Base-by-base conservation (phyloP, 2,113 vertebrate species). In the Tupaia tana region DNA sequence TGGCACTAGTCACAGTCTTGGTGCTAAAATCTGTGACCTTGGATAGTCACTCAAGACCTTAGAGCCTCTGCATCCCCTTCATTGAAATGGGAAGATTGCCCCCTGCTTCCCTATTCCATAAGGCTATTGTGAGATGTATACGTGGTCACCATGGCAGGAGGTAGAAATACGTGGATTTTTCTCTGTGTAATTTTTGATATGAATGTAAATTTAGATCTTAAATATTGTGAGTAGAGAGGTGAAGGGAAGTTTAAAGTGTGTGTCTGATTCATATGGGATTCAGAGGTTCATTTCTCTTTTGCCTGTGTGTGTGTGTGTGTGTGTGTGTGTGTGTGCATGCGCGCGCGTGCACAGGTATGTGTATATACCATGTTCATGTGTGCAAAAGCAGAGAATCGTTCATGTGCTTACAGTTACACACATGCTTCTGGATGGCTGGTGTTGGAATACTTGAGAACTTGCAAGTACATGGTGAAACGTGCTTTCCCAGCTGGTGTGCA, bases 371-470 rank as follows among this genome's bases (percentile, higher is more conserved):
- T n/a, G n/a, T 64, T 19, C 27, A 2, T 84, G 43, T 66, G 43
- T n/a, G 31, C 59, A 24, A 13, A n/a, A 58, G 66, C 70, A 80
- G 29, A 83, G 34, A 86, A 63, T 58, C 52, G 69, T 90, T 95
- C 7, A 14, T 24, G 6, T 71, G 18, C 22, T 69, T 75, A 69
- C 31, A 22, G 31, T 88, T 63, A 70, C 67, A 66, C 79, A 59
- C n/a, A 5, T 58, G 66, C 70, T 83, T 70, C 66, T 83, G 75
- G 80, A 79, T 25, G 61, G 12, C n/a, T 77, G 79, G 58, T 27
- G 14, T 89, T 78, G 92, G 90, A 54, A 27, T 93, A 29, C 22
- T 56, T 66, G 88, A 93, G 59, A 20, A 85, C 83, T 75, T 75
- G 82, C 91, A 95, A 77, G 52, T 64, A 83, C 90, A 64, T 56